Base-by-base conservation (phyloP, 2,888 invertebrate genomes). In the Cinara cedri region DNA sequence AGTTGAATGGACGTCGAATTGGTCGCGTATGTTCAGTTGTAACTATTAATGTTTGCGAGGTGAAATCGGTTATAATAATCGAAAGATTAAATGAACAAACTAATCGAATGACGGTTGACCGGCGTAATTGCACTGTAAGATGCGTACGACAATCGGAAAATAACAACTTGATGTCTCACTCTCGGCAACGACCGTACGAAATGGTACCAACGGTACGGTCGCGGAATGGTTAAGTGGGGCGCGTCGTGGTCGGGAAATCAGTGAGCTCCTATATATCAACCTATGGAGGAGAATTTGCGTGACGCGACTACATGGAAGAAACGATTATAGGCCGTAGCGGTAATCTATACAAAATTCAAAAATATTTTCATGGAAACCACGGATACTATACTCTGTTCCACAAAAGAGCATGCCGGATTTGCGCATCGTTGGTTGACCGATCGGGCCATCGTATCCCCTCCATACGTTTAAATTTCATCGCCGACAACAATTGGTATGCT, bases 271-370 rank as follows among this genome's bases (percentile, higher is more conserved):
- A 72, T 46, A 72, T 6, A 3, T 16, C 3, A 19, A 11, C 11
- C 11, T 2, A 24, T 72, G 71, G 71, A 72, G 46, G 71, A 72
- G 55, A 71, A n/a, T 1, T 3, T 19, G 16, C 9, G n/a, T 19
- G 42, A 1, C 8, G 57, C 24, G 24, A 3, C 19, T 9, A 1
- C 71, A 46, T 72, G 71, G 71, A 72, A 1, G 44, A 57, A 57
- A 42, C 26, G 34, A 9, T 42, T n/a, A n/a, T n/a, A 3, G 16
- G 46, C n/a, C n/a, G 11, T 10, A n/a, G n/a, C n/a, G 16, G 16
- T 1, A 34, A 34, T 34, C n/a, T n/a, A n/a, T n/a, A n/a, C n/a
- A n/a, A n/a, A n/a, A n/a, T n/a, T n/a, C n/a, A n/a, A n/a, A n/a
- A n/a, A n/a, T n/a, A n/a, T n/a, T n/a, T n/a, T n/a, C 54, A 4